Evolutionary conservation across 2,888 invertebrate species (phyloP), one percentile per base, ranked within the genome.

Genomic region (Petrolisthes manimaculis): DNA sequence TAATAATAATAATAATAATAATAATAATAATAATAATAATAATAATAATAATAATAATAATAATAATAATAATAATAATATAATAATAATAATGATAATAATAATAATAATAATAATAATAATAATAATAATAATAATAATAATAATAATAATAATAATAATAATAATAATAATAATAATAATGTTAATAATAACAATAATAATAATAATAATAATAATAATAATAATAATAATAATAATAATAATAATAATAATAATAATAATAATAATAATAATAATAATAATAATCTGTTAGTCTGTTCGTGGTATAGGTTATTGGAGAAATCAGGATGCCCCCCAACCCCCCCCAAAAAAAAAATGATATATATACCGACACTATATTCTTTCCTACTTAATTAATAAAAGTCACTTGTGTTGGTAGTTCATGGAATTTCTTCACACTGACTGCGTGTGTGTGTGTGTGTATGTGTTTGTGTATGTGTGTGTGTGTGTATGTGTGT

Each of bases 401-500:
- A n/a, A n/a, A n/a, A n/a, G n/a, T n/a, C n/a, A n/a, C n/a, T n/a
- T n/a, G n/a, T n/a, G n/a, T n/a, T n/a, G n/a, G n/a, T n/a, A n/a
- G n/a, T n/a, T n/a, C n/a, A n/a, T n/a, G n/a, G n/a, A 69, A 69
- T 18, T n/a, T 69, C 24, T 75, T 21, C 18, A 24, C 3, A 75
- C 5, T 3, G 9, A 75, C 5, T 81, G 55, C 56, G 80, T 55
- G 80, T 21, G 80, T 56, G 56, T 78, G 78, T 78, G 78, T 78
- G 78, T 78, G 78, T 56, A 21, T 56, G 80, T 80, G 80, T 80
- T 55, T 80, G 80, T 80, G 80, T 80, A 56, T 80, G 80, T 80
- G 55, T 80, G 61, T 80, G 61, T 80, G 24, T 56, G 80, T 80
- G 80, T 78, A n/a, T 78, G 78, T 78, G 78, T 12, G 78, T 78